phyloP scores from a whole-genome alignment of 2,113 vertebrate species.

The Tautogolabrus adspersus region DNA sequence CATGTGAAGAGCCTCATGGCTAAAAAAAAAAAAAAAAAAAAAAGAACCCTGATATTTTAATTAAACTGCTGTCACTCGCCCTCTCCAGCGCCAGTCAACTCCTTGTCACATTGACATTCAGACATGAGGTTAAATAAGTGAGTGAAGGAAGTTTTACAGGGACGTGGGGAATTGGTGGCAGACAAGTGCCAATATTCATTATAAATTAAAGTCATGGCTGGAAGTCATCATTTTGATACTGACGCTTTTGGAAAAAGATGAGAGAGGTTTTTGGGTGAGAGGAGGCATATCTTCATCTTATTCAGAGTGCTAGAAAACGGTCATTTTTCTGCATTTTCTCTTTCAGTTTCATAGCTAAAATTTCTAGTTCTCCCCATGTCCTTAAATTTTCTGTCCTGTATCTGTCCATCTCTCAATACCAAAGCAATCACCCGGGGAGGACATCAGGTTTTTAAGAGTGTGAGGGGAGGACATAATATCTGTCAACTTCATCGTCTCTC shows the following conservation, averaged over 20 bases:
- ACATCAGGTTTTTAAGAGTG: slow-evolving; percentile 73
- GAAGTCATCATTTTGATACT: slow-evolving; percentile 10
- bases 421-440: slow-evolving; percentile 71
- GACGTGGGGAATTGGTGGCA: background rate
- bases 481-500: slow-evolving; percentile 70
- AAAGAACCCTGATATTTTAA: slow-evolving; percentile 64
- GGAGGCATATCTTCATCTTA: slow-evolving; percentile 41
- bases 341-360: slow-evolving; percentile 7
- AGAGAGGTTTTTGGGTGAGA: slow-evolving; percentile 17
- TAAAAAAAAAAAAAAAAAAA: background rate
- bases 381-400: slow-evolving; percentile 26
- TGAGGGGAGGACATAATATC: slow-evolving; percentile 65
- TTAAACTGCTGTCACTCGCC: slow-evolving; percentile 66
- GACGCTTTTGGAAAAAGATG: slow-evolving; percentile 2
- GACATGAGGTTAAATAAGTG: slow-evolving; percentile 35
- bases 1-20: slow-evolving; percentile 35
- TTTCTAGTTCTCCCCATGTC: slow-evolving; percentile 7
- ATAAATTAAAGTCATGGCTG: slow-evolving; percentile 31
- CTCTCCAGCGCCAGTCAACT: slow-evolving; percentile 32
- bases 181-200: slow-evolving; percentile 9
- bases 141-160: slow-evolving; percentile 28
- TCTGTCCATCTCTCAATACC: slow-evolving; percentile 43
- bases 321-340: slow-evolving; percentile 15
- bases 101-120: slow-evolving; percentile 37
- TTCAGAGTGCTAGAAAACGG: slow-evolving; percentile 28